A percentile compares a stretch with the other conserved stretches of the same genome.
These are phyloP conservation scores for Phenganax marumi DNA, from an alignment of 92 coral and sea anemone species.

Conservation along the genomic window DNA sequence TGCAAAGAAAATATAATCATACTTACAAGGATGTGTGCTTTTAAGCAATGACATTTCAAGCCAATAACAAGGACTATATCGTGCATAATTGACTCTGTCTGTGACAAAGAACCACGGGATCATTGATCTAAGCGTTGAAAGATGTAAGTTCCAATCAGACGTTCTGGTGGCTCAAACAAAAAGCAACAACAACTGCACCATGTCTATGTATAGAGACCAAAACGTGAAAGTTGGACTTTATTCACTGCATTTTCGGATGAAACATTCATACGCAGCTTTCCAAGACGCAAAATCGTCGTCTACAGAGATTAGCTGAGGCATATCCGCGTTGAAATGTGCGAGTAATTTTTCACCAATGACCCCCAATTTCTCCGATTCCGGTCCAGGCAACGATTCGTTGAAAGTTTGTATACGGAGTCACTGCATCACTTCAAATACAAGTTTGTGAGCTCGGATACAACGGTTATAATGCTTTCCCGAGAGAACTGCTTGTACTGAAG, in stretches of 20 bases:
- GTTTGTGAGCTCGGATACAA: too few species aligned
- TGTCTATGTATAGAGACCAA: not conserved
- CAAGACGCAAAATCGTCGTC: not conserved
- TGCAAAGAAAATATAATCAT: not conserved
- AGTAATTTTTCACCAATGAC: not conserved
- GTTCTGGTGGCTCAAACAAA: not conserved
- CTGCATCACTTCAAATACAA: too few species aligned
- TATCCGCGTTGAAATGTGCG: not conserved
- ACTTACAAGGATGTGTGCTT: not conserved
- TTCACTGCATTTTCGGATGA: not conserved
- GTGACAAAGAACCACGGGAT: constrained; percentile 12
- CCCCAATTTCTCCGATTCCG: not conserved
- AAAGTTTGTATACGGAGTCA: too few species aligned
- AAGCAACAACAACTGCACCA: not conserved
- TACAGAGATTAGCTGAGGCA: not conserved
- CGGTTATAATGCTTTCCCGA: too few species aligned
- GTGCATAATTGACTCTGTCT: not conserved
- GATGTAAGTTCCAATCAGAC: not conserved
- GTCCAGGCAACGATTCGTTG: too few species aligned
- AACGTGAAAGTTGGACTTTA: not conserved
- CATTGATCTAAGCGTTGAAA: not conserved
- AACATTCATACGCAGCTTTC: not conserved
- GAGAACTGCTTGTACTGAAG: too few species aligned
- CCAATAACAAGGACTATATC: not conserved
- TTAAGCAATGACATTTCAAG: not conserved